Evolutionary conservation across 2,888 invertebrate genomes (phyloP).

Genomic region (Cantharis lateralis): DNA sequence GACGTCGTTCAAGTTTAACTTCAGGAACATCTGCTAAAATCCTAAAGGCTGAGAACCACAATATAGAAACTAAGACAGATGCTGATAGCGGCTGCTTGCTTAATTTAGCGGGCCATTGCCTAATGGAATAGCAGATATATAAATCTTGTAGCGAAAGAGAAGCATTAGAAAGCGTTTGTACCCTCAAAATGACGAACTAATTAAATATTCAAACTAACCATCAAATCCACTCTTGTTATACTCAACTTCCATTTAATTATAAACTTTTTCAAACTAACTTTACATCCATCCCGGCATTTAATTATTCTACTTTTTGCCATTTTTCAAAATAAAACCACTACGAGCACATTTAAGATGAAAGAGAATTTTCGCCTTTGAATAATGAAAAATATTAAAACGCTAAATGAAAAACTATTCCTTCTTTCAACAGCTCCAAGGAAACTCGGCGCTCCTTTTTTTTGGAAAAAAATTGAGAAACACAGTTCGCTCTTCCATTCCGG

Average conservation of each 20-base stretch:
- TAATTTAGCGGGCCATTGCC: slow-evolving; percentile 4
- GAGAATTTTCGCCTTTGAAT: neutral
- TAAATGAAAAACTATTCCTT: neutral
- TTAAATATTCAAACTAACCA: slow-evolving; percentile 6
- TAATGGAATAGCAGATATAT: slow-evolving; percentile 17
- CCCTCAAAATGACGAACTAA: slow-evolving; percentile 6
- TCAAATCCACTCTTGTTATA: neutral
- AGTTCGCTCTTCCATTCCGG: neutral
- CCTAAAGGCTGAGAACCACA: slow-evolving; percentile 14
- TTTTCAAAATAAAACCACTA: neutral
- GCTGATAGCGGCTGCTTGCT: slow-evolving; percentile 22
- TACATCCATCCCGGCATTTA: neutral
- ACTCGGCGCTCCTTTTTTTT: neutral
- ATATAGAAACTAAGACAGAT: slow-evolving; percentile 30
- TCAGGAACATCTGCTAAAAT: slow-evolving; percentile 26
- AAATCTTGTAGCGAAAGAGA: slow-evolving; percentile 8
- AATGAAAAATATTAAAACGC: neutral
- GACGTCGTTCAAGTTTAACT: slow-evolving; percentile 22
- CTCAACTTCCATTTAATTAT: neutral
- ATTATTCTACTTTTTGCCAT: neutral
- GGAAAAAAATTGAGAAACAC: neutral
- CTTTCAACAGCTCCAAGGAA: neutral
- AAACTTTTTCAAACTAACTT: neutral
- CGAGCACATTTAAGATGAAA: neutral
- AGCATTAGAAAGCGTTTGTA: slow-evolving; percentile 1